A percentile compares a stretch with the other conserved stretches of the same genome.
Conservation (phyloP, 2,113 vertebrate genomes). For the Gavialis gangeticus region DNA sequence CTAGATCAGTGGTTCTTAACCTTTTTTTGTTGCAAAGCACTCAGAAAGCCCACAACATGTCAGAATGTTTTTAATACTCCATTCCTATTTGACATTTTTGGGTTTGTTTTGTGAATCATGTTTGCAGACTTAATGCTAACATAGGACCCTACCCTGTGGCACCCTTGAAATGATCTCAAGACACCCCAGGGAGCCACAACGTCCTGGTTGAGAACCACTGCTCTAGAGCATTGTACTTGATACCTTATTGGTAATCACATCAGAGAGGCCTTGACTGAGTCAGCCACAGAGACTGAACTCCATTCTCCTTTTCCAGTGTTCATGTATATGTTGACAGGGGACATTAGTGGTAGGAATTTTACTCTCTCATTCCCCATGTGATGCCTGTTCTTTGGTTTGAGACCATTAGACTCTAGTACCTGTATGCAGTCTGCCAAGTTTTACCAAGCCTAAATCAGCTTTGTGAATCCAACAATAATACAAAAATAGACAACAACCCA, state of each 20-base stretch:
- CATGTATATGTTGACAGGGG: not conserved
- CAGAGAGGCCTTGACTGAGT: not conserved
- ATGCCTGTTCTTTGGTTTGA: not conserved
- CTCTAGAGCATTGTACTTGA: not conserved
- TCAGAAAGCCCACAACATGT: too few relatives aligned
- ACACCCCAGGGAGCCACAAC: too few relatives aligned
- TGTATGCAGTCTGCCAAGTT: not conserved
- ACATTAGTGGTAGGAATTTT: not conserved
- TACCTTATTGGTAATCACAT: not conserved
- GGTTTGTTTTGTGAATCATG: too few relatives aligned
- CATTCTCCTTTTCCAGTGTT: not conserved
- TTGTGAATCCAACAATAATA: too few relatives aligned
- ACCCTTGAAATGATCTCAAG: too few relatives aligned
- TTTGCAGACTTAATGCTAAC: too few relatives aligned
- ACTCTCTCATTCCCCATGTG: not conserved
- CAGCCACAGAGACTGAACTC: not conserved
- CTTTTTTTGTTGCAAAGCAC: too few relatives aligned
- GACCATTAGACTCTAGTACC: not conserved
- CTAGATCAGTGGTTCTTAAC: not conserved
- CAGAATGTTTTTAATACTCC: too few relatives aligned
- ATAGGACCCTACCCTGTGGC: too few relatives aligned
- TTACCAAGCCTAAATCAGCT: not conserved
- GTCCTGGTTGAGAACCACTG: too few relatives aligned
- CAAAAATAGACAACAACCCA: too few relatives aligned
- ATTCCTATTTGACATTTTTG: too few relatives aligned